Conservation (phyloP, 2,888 invertebrate species). For the Argyresthia albistria region DNA sequence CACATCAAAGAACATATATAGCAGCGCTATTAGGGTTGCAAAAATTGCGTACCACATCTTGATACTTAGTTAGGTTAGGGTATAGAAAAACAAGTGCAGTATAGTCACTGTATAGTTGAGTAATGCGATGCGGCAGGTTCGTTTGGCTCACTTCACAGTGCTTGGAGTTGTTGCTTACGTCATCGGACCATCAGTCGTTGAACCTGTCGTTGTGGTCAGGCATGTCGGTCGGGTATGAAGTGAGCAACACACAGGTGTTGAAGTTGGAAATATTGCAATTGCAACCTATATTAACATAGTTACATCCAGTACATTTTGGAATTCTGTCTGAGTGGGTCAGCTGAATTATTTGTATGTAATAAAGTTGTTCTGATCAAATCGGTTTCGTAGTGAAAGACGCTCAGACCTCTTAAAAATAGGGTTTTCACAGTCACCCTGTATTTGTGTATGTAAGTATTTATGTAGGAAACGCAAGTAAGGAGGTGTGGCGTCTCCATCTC, state of each 20-base stretch:
- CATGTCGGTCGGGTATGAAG: constrained; percentile 13
- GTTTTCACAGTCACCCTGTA: too few species aligned
- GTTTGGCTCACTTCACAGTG: not conserved
- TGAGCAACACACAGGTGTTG: constrained; percentile 11
- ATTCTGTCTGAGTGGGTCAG: too few species aligned
- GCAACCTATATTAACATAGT: too few species aligned
- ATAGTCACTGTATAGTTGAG: not conserved
- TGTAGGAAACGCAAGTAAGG: too few species aligned
- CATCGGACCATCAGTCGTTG: constrained; percentile 17
- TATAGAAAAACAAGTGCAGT: not conserved
- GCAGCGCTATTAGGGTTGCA: constrained; percentile 53
- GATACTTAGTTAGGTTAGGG: not conserved
- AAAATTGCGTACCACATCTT: constrained; percentile 46
- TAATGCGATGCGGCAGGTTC: not conserved
- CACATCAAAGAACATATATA: constrained; percentile 84
- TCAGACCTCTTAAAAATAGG: too few species aligned
- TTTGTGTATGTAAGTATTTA: too few species aligned
- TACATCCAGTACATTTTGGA: too few species aligned
- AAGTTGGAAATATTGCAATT: not conserved
- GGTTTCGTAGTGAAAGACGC: too few species aligned
- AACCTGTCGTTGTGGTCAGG: constrained; percentile 7
- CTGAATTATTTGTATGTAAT: too few species aligned
- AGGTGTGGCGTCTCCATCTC: too few species aligned
- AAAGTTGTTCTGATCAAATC: too few species aligned
- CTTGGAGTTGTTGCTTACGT: not conserved